Conservation (phyloP, 2,888 invertebrate genomes). For the Limnephilus lunatus region DNA sequence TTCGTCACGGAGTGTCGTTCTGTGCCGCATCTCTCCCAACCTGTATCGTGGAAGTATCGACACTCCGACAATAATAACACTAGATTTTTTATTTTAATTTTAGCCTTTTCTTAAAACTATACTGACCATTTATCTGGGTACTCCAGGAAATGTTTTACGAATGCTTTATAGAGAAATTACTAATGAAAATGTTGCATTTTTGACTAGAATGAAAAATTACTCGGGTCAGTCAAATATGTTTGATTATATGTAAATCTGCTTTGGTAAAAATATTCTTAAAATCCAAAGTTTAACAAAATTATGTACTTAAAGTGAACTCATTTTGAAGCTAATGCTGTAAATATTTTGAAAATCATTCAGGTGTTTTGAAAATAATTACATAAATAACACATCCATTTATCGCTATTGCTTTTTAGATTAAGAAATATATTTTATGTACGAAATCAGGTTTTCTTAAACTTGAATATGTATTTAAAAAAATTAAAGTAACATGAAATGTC, state of each 20-base stretch:
- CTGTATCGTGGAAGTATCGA: too few relatives aligned
- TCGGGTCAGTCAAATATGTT: not conserved
- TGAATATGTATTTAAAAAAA: not conserved
- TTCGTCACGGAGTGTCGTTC: too few relatives aligned
- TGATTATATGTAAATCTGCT: not conserved
- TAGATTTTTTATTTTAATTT: not conserved
- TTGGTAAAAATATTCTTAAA: not conserved
- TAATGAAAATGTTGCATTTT: not conserved
- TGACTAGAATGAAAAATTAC: not conserved
- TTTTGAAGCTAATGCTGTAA: not conserved
- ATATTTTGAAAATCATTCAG: not conserved
- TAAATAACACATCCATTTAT: not conserved
- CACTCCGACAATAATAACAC: not conserved
- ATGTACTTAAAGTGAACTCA: too few relatives aligned
- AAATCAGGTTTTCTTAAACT: not conserved
- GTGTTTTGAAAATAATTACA: not conserved
- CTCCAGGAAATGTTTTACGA: not conserved
- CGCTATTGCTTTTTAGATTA: not conserved
- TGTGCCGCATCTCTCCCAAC: too few relatives aligned
- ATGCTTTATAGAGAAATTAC: not conserved
- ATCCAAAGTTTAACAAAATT: not conserved
- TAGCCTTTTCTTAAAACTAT: not conserved
- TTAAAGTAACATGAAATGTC: not conserved
- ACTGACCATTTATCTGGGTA: not conserved
- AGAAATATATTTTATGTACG: not conserved